Percentiles rank a stretch among this genome's conserved stretches.
These are phyloP conservation scores for Melanotaenia pygmaea DNA, from an alignment of 2,797 vertebrate species.

Conservation along the genomic window DNA sequence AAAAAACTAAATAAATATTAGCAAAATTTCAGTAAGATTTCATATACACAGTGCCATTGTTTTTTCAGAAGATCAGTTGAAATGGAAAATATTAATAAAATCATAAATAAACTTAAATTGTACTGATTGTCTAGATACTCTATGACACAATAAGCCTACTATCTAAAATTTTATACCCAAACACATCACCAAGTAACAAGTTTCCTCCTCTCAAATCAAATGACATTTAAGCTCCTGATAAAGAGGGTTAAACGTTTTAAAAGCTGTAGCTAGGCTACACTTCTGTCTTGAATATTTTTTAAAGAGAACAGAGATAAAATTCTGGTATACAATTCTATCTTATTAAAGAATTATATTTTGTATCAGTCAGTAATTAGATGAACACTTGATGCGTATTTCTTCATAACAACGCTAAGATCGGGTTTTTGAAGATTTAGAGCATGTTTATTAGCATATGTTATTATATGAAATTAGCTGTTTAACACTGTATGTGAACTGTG, in stretches of 20 bases:
- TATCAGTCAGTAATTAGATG: neutral
- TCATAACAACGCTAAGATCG: constrained; percentile 5
- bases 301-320: no score
- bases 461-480: constrained; percentile 20
- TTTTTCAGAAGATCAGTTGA: neutral
- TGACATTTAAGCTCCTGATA: no score
- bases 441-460: constrained; percentile 7
- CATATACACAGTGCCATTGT: neutral
- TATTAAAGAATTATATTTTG: neutral
- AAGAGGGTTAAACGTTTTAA: no score
- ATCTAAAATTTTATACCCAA: neutral
- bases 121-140: neutral
- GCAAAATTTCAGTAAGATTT: no score
- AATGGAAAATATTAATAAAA: neutral
- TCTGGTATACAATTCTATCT: no score
- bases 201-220: neutral
- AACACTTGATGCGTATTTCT: neutral
- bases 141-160: neutral
- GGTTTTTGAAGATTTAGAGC: constrained; percentile 8
- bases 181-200: neutral
- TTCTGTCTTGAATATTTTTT: no score
- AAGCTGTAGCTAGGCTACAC: no score
- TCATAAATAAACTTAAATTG: neutral
- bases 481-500: constrained; percentile 6
- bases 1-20: no score